Evolutionary conservation across 2,888 invertebrate species (phyloP).

Genomic region (Lasioglossum leucozonium): DNA sequence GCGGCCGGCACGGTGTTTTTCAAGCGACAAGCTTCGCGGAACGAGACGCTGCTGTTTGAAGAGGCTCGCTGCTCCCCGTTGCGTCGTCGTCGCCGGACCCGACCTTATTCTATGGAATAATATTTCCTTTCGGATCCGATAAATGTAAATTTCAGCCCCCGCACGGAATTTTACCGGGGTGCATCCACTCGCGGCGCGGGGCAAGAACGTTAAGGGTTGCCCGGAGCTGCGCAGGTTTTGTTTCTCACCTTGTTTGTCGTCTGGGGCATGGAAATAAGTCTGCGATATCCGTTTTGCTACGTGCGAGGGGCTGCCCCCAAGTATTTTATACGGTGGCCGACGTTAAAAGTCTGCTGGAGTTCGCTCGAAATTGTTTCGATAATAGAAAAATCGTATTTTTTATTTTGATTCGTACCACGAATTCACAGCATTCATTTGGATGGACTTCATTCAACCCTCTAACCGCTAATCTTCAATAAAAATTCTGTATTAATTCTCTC

Average conservation of each 20-base stretch:
- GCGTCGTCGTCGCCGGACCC: background rate
- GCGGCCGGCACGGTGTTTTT: slow-evolving; percentile 15
- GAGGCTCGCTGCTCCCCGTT: background rate
- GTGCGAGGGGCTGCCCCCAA: background rate
- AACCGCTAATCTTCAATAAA: too few species aligned
- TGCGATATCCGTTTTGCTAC: background rate
- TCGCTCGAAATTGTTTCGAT: background rate
- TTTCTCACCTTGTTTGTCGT: background rate
- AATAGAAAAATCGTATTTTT: too few species aligned
- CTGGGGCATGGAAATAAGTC: background rate
- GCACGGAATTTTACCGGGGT: background rate
- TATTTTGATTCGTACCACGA: too few species aligned
- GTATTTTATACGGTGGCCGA: background rate
- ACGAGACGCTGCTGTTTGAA: slow-evolving; percentile 14
- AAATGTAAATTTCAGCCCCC: background rate
- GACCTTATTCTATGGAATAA: slow-evolving; percentile 24
- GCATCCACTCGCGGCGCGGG: too few species aligned
- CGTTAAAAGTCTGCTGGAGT: background rate
- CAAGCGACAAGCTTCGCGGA: slow-evolving; percentile 20
- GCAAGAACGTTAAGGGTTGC: background rate
- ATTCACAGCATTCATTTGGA: too few species aligned
- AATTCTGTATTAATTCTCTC: too few species aligned
- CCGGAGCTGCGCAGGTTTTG: background rate
- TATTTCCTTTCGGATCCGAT: slow-evolving; percentile 16
- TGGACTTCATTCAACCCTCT: too few species aligned